Conservation (phyloP, 2,113 vertebrate species). For the Mesitornis unicolor region DNA sequence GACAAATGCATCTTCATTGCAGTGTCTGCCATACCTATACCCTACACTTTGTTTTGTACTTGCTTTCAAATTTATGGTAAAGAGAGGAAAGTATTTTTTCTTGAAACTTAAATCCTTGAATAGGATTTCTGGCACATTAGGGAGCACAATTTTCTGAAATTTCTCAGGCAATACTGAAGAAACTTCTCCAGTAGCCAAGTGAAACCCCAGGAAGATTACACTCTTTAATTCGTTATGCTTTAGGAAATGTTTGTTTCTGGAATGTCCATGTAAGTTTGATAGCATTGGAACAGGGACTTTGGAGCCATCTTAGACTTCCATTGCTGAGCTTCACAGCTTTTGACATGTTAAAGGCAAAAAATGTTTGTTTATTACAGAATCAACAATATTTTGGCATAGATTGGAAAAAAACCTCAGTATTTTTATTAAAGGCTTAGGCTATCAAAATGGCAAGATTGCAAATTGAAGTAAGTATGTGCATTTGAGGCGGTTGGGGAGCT, state of each 20-base stretch:
- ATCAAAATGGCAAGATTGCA: background rate
- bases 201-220: background rate
- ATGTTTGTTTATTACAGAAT: background rate
- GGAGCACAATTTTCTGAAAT: background rate
- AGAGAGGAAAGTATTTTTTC: background rate
- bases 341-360: background rate
- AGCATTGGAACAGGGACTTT: background rate
- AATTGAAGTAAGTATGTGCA: background rate
- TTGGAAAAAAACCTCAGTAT: fast-evolving
- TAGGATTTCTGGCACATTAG: background rate
- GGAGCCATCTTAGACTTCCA: background rate
- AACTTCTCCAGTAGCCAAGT: background rate
- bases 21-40: background rate
- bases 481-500: no score
- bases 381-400: background rate
- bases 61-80: background rate
- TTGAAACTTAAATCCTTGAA: background rate
- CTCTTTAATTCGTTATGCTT: background rate
- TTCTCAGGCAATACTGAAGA: background rate
- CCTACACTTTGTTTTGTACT: background rate
- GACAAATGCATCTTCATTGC: background rate
- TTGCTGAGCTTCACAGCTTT: background rate
- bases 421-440: background rate
- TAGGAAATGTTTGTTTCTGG: background rate
- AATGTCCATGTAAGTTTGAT: background rate